phyloP scores from a whole-genome alignment of 2,797 vertebrate species.

The Lycodopsis pacificus region DNA sequence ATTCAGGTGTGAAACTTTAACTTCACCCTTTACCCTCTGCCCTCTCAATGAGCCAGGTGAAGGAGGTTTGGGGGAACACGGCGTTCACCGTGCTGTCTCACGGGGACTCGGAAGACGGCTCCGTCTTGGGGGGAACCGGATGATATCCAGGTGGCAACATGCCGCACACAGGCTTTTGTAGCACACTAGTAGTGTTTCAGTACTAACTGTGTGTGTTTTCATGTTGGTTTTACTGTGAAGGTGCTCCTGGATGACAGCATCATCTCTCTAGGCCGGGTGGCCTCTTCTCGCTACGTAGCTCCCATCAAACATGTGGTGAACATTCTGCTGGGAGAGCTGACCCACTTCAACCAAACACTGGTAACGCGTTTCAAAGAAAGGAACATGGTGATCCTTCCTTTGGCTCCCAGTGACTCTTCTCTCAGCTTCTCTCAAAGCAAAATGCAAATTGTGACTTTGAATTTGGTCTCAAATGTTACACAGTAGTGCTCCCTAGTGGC shows the following conservation, averaged over 20 bases:
- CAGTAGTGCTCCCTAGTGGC: slow-evolving; percentile 60
- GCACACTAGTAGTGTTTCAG: not conserved
- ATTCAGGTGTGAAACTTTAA: not conserved
- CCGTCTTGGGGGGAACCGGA: slow-evolving; percentile 89
- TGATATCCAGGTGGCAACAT: slow-evolving; percentile 85
- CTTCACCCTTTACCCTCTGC: not conserved
- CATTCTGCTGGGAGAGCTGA: slow-evolving; percentile 85
- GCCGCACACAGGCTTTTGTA: not conserved
- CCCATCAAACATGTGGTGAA: slow-evolving; percentile 85
- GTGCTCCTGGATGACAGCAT: slow-evolving; percentile 89
- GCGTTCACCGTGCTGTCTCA: slow-evolving; percentile 86
- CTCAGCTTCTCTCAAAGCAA: not conserved
- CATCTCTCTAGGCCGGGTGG: slow-evolving; percentile 86
- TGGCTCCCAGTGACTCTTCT: slow-evolving; percentile 4
- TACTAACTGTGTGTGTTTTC: slow-evolving; percentile 8
- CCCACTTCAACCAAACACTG: slow-evolving; percentile 89
- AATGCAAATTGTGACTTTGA: slow-evolving; percentile 27
- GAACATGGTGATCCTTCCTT: slow-evolving; percentile 9
- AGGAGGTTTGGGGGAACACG: slow-evolving; percentile 87
- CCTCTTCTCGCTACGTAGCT: slow-evolving; percentile 87
- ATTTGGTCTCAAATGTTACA: slow-evolving; percentile 32
- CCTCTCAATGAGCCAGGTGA: slow-evolving; percentile 73
- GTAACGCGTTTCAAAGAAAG: slow-evolving; percentile 68
- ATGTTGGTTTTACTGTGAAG: slow-evolving; percentile 68
- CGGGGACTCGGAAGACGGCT: slow-evolving; percentile 85